Evolutionary conservation across 2,797 vertebrate species (phyloP), one percentile per base, ranked within the genome.

Genomic region (Scarus forsteni): DNA sequence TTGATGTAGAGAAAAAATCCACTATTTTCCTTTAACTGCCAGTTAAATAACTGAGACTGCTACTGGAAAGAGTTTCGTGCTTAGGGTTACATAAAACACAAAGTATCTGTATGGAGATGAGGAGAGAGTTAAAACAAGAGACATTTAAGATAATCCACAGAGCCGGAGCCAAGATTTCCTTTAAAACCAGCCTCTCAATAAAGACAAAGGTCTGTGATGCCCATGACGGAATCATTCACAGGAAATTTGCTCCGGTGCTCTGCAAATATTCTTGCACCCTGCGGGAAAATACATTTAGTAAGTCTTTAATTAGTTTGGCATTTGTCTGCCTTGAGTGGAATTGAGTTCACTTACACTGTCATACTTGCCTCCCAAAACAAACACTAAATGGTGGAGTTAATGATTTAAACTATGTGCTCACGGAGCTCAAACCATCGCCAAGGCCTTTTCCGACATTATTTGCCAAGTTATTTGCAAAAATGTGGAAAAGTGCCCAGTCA

Each of bases 161-260:
- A 70, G 35, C 15, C 12, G 40, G 49, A 74, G 77, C 66, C 65
- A 70, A 51, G 34, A 13, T 44, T 71, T 19, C 56, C 14, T 18
- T 60, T 57, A 1, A 75, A 72, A 66, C 35, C 58, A 54, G 27
- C 40, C 63, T 59, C 51, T 85, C 75, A 83, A 69, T 84, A 63
- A 62, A 63, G 68, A 50, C 64, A 73, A 80, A 85, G 73, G 79
- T 80, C 84, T 75, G 43, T 45, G 59, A 66, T 51, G 51, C 44
- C 58, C 62, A 71, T 60, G 27, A 34, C 36, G 55, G 65, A 88
- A 80, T 87, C 73, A 83, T 87, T 86, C 51, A 80, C 64, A 60
- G 72, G 76, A 48, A 59, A 44, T 85, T 86, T 60, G 79, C 79
- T 82, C 62, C 11, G 19, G 50, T 27, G 34, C 14, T 36, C 19